phyloP scores from a whole-genome alignment of 2,888 invertebrate species.

The Prosapia bicincta region DNA sequence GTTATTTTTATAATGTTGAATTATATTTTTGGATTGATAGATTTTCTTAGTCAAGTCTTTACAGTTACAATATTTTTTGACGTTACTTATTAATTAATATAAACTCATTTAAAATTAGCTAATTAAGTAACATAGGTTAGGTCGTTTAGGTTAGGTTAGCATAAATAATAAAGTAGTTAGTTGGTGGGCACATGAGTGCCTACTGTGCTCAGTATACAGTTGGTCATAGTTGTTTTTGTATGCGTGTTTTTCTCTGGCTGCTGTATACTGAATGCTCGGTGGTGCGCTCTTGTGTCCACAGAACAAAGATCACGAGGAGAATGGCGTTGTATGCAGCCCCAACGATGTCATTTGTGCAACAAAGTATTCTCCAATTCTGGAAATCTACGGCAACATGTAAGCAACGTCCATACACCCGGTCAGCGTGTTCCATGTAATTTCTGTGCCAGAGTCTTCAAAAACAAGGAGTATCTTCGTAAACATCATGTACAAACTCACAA shows the following conservation, averaged over 20 bases:
- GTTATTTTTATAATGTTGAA: too few species aligned
- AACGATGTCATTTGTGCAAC: slow-evolving; percentile 43
- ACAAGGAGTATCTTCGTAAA: slow-evolving; percentile 44
- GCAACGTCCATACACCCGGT: slow-evolving; percentile 44
- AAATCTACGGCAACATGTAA: slow-evolving; percentile 45
- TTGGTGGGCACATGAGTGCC: slow-evolving; percentile 13
- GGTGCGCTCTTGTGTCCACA: slow-evolving; percentile 23
- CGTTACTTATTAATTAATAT: too few species aligned
- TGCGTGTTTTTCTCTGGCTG: neutral
- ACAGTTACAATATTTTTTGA: too few species aligned
- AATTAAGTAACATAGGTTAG: too few species aligned
- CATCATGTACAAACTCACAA: slow-evolving; percentile 44
- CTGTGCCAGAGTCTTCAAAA: slow-evolving; percentile 44
- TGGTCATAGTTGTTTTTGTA: neutral
- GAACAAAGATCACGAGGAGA: slow-evolving; percentile 34
- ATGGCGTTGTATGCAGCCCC: slow-evolving; percentile 45
- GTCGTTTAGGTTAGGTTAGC: neutral
- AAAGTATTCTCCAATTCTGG: slow-evolving; percentile 44
- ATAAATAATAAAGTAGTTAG: neutral
- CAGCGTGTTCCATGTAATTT: slow-evolving; percentile 42
- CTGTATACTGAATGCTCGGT: neutral
- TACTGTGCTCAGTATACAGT: slow-evolving; percentile 13
- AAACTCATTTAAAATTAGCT: too few species aligned
- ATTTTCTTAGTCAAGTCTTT: too few species aligned
- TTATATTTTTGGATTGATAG: too few species aligned